Evolutionary conservation across 2,797 vertebrate species (phyloP).

Genomic region (Neosalanx taihuensis): DNA sequence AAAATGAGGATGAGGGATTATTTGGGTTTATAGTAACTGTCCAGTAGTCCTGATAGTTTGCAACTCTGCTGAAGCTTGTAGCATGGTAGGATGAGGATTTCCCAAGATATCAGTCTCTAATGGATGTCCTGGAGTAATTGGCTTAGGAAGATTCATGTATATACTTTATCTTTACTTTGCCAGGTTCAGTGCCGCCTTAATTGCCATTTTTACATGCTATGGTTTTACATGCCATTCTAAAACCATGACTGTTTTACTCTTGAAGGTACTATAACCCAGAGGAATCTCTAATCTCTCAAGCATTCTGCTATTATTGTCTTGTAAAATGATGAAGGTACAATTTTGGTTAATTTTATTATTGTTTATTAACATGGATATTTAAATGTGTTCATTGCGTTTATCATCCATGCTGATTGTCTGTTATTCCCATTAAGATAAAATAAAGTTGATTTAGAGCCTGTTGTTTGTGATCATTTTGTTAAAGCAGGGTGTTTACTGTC

Average conservation of each 20-base stretch:
- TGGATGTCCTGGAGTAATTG: too few species aligned
- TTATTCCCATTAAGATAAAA: slow-evolving; percentile 55
- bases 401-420: slow-evolving; percentile 65
- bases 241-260: too few species aligned
- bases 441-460: slow-evolving; percentile 49
- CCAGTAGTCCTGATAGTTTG: not conserved
- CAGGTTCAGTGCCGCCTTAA: too few species aligned
- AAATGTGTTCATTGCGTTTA: slow-evolving; percentile 56
- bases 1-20: slow-evolving; percentile 21
- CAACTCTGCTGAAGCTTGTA: slow-evolving; percentile 4
- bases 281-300: not conserved
- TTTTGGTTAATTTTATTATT: slow-evolving; percentile 36
- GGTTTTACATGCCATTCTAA: too few species aligned
- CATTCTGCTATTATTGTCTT: not conserved
- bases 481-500: not conserved
- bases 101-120: too few species aligned
- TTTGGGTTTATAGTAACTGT: slow-evolving; percentile 28
- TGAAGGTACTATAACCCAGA: not conserved
- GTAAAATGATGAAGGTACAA: slow-evolving; percentile 28
- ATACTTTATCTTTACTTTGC: too few species aligned
- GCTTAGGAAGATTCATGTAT: too few species aligned
- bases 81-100: not conserved
- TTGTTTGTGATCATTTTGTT: not conserved
- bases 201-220: too few species aligned
- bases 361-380: slow-evolving; percentile 55